phyloP scores from a whole-genome alignment of 2,888 invertebrate genomes.

The Lymantria monacha region DNA sequence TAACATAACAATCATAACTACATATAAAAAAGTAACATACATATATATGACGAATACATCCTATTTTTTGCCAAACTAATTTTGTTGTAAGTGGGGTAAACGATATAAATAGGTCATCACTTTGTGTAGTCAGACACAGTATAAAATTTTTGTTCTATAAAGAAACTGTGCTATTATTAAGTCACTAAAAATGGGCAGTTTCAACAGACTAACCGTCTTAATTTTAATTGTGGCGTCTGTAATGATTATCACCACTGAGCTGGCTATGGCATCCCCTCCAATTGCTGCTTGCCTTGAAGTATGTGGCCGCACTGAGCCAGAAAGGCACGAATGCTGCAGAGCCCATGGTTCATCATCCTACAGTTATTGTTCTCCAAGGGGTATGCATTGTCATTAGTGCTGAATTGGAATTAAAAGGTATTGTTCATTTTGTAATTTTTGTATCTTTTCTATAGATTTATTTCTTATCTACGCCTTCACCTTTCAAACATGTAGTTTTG shows the following conservation, averaged over 20 bases:
- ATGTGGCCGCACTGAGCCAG: slow-evolving; percentile 12
- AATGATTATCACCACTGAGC: background rate
- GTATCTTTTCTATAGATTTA: no score
- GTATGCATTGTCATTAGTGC: slow-evolving; percentile 2
- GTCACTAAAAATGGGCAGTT: slow-evolving; percentile 2
- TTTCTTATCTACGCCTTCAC: no score
- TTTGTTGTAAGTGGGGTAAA: no score
- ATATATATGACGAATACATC: no score
- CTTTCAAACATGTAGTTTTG: no score
- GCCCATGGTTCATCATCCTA: slow-evolving; percentile 8
- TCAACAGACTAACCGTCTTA: slow-evolving; percentile 4
- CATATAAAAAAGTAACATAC: no score
- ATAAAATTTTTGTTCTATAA: background rate
- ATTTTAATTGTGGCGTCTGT: slow-evolving; percentile 3
- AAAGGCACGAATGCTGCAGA: slow-evolving; percentile 18
- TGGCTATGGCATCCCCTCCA: slow-evolving; percentile 1
- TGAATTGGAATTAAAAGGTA: background rate
- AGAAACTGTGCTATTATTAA: background rate
- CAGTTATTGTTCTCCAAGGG: background rate
- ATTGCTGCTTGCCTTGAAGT: slow-evolving; percentile 19
- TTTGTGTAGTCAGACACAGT: no score
- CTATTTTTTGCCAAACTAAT: no score
- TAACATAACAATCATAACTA: no score
- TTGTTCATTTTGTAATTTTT: no score
- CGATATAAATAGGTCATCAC: no score